A percentile compares a stretch with the other conserved stretches of the same genome.
Conservation (phyloP, 2,113 vertebrate species). For the Scomber japonicus region DNA sequence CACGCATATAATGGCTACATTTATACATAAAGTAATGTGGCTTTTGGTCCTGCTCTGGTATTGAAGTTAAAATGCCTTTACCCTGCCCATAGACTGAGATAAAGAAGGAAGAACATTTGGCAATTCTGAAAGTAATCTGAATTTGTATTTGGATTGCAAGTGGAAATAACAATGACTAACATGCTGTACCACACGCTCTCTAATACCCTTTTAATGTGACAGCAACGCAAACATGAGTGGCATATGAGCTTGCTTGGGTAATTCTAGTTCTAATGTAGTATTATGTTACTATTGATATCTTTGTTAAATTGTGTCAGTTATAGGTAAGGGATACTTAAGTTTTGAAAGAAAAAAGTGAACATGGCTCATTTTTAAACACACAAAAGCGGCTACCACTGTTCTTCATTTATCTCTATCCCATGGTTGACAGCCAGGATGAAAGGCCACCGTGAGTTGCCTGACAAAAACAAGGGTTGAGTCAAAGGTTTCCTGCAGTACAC, state of each 20-base stretch:
- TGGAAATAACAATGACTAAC: background rate
- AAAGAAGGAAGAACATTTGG: background rate
- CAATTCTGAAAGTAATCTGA: too few relatives aligned
- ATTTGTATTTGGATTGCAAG: too few relatives aligned
- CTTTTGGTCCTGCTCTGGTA: too few relatives aligned
- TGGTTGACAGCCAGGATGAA: constrained; percentile 64
- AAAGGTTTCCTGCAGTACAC: constrained; percentile 69
- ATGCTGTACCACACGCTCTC: background rate
- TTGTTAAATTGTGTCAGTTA: background rate
- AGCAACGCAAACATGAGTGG: background rate
- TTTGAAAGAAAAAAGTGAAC: constrained; percentile 11
- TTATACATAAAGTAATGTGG: background rate
- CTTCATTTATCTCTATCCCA: constrained; percentile 56
- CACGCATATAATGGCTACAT: background rate
- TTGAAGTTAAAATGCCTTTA: constrained; percentile 18
- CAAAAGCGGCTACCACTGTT: constrained; percentile 35
- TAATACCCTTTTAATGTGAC: background rate
- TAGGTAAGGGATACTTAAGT: background rate
- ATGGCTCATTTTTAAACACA: constrained; percentile 42
- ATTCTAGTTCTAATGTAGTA: background rate
- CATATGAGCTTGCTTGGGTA: background rate
- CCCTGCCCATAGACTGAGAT: background rate
- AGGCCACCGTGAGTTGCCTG: constrained; percentile 61
- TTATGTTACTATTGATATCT: background rate
- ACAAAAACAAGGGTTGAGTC: constrained; percentile 76